Evolutionary conservation across 2,888 invertebrate genomes (phyloP).

Genomic region (Leptinotarsa tumamoca): DNA sequence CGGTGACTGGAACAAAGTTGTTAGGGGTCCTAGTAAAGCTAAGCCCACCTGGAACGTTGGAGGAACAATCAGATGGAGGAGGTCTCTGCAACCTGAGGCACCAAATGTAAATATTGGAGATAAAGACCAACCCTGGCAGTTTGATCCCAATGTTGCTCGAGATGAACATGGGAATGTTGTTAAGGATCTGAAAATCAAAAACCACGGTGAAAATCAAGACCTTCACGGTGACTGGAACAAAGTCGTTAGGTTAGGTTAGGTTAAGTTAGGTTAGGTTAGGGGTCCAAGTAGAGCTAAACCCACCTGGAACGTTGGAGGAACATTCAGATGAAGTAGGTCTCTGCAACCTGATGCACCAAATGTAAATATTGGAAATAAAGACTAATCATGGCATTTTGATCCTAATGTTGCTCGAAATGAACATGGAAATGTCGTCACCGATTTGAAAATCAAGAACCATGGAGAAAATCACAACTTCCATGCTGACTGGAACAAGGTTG

Average conservation of each 20-base stretch:
- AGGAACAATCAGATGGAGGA: not conserved
- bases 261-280: no score
- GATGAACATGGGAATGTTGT: conserved; percentile 40
- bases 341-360: conserved; percentile 12
- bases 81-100: conserved; percentile 14
- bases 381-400: conserved; percentile 21
- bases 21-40: not conserved
- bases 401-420: conserved; percentile 23
- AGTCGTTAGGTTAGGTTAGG: conserved; percentile 22
- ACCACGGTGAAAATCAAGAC: conserved; percentile 43
- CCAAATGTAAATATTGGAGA: not conserved
- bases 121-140: conserved; percentile 11
- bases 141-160: not conserved
- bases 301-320: conserved; percentile 47
- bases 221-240: conserved; percentile 41
- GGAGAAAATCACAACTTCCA: conserved; percentile 44
- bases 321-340: conserved; percentile 28
- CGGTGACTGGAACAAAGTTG: not conserved
- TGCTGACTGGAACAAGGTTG: conserved; percentile 41
- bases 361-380: conserved; percentile 3
- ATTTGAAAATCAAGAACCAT: conserved; percentile 36
- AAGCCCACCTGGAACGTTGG: conserved; percentile 17
- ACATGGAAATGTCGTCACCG: conserved; percentile 40
- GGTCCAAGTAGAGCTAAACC: conserved; percentile 41
- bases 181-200: conserved; percentile 33